phyloP scores from a whole-genome alignment of 1,140 invertebrate species.

The Ips typographus region DNA sequence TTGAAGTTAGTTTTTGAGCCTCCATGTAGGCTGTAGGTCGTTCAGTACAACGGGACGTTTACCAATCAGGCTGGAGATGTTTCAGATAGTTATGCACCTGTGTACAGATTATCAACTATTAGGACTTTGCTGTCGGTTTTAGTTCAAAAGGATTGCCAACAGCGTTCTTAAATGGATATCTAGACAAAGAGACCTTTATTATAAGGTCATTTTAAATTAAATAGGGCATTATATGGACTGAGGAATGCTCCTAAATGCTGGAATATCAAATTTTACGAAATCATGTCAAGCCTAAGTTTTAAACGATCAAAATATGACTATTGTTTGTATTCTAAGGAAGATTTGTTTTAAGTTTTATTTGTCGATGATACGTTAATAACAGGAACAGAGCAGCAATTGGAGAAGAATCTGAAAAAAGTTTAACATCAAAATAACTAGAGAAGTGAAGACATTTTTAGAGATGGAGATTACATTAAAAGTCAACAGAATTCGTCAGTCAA shows the following conservation, averaged over 20 bases:
- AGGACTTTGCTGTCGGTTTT: constrained; percentile 20
- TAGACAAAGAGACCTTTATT: too few species aligned
- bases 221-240: constrained; percentile 22
- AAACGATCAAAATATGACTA: not conserved
- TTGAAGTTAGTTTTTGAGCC: too few species aligned
- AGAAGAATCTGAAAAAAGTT: too few species aligned
- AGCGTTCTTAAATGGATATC: too few species aligned
- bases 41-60: too few species aligned
- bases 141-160: constrained; percentile 10
- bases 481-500: not conserved
- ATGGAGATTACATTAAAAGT: not conserved
- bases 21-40: too few species aligned
- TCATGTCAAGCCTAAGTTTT: constrained; percentile 12
- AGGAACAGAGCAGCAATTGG: not conserved
- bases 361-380: not conserved
- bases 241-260: constrained; percentile 1
- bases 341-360: constrained; percentile 20
- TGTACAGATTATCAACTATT: constrained; percentile 8
- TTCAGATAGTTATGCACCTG: not conserved
- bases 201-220: constrained; percentile 14
- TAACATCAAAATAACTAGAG: not conserved
- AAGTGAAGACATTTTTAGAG: not conserved
- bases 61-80: too few species aligned
- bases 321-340: not conserved
- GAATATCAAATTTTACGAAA: constrained; percentile 20